phyloP scores from a whole-genome alignment of 2,888 invertebrate genomes.

The Drosophila melanosoma region DNA sequence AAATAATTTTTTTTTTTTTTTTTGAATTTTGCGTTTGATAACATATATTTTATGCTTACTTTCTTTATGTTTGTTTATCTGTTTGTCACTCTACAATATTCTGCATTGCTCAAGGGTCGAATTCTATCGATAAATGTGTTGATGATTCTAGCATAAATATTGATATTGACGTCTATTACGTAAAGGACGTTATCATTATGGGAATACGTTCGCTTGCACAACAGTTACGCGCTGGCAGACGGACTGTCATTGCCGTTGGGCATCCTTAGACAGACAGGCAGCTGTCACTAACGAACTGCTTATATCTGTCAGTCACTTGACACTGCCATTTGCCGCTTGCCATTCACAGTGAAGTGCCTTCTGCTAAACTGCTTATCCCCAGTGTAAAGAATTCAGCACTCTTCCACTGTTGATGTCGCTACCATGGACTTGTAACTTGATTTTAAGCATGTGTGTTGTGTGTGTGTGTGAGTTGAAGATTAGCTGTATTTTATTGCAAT shows the following conservation, averaged over 20 bases:
- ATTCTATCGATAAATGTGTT: neutral
- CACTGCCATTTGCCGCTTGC: conserved; percentile 45
- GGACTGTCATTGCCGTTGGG: conserved; percentile 30
- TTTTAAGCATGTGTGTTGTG: conserved; percentile 6
- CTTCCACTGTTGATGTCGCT: neutral
- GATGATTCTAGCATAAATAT: conserved; percentile 6
- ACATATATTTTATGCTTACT: neutral
- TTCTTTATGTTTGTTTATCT: neutral
- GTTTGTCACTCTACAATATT: neutral
- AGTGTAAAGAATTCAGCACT: conserved; percentile 25
- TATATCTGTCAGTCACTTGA: conserved; percentile 54
- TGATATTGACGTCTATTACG: neutral
- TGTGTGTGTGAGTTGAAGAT: neutral
- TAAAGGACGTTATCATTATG: neutral
- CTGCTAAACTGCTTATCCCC: conserved; percentile 43
- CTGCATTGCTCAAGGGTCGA: conserved; percentile 5
- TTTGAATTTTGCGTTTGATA: neutral
- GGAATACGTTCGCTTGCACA: conserved; percentile 1
- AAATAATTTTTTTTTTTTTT: neutral
- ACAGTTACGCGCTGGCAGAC: conserved; percentile 39
- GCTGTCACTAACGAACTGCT: conserved; percentile 55
- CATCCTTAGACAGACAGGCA: conserved; percentile 5
- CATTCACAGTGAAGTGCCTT: conserved; percentile 33
- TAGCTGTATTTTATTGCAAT: neutral
- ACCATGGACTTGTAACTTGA: conserved; percentile 21